phyloP scores from a whole-genome alignment of 2,113 vertebrate species.

The Rhinolophus ferrumequinum region DNA sequence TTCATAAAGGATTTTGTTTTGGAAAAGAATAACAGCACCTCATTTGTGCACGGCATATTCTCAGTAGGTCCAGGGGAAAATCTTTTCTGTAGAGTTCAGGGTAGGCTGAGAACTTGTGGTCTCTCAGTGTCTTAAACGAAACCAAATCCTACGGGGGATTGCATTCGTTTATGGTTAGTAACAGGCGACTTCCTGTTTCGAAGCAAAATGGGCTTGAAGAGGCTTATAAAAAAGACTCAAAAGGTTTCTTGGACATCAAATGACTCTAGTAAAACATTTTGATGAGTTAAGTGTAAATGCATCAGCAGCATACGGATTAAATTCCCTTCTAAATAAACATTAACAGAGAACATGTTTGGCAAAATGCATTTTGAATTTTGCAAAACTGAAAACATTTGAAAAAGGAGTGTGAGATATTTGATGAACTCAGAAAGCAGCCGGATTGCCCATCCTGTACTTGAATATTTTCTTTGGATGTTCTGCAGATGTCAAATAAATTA shows the following conservation, averaged over 20 bases:
- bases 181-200: constrained; percentile 82
- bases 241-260: constrained; percentile 83
- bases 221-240: constrained; percentile 82
- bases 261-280: constrained; percentile 81
- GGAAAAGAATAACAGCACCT: constrained; percentile 74
- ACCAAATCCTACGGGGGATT: constrained; percentile 70
- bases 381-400: constrained; percentile 78
- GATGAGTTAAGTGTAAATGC: constrained; percentile 84
- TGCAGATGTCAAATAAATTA: constrained; percentile 80
- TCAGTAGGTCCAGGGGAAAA: constrained; percentile 51
- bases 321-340: constrained; percentile 82
- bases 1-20: constrained; percentile 78
- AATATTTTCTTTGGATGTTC: constrained; percentile 75
- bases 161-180: constrained; percentile 77
- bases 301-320: constrained; percentile 82
- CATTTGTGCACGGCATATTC: constrained; percentile 56
- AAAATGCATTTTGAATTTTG: constrained; percentile 74
- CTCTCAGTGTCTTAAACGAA: constrained; percentile 71
- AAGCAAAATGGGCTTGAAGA: constrained; percentile 79
- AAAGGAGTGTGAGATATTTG: constrained; percentile 79
- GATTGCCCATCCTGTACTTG: constrained; percentile 61
- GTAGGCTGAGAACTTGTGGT: constrained; percentile 71
- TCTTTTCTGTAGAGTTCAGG: constrained; percentile 51
- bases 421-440: constrained; percentile 69
- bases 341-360: constrained; percentile 79